Base-by-base conservation (phyloP, 2,797 vertebrate genomes). In the Siniperca undulata region DNA sequence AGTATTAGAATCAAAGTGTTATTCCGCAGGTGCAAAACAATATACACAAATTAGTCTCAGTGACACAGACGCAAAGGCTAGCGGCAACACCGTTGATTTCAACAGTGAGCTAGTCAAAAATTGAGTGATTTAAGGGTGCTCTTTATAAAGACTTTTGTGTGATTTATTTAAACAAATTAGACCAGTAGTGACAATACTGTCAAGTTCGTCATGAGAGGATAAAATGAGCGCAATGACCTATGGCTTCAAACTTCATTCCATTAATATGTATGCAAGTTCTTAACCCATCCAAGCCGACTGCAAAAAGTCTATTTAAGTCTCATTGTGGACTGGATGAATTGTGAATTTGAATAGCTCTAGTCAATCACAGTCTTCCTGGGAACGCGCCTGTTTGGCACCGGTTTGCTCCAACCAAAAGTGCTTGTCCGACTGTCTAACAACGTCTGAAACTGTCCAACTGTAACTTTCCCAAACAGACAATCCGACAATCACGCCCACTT, bases 1-100 rank as follows among this genome's bases (percentile, higher is more conserved):
- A 7, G n/a, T 13, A 14, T 74, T 62, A 66, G 52, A 65, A 5
- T 81, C 59, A 60, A 36, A 24, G 53, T 27, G n/a, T 72, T 62
- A 19, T 38, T 70, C 64, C 70, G 59, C 59, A 44, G 70, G 42
- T 62, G 42, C 13, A 52, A 14, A 11, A 3, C 30, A 40, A 53
- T 9, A 3, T 40, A 14, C 64, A 48, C 22, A 17, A 48, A 52
- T 69, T 13, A 58, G 59, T 27, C 27, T 70, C 55, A 14, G 55
- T 24, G 36, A 60, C 53, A 30, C 20, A 1, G 3, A 46, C 0
- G 13, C 27, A 6, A 16, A 62, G 3, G 50, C 48, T 40, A 14
- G 34, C 1, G 2, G 14, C 46, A 16, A 17, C 65, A 20, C 14
- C 1, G 20, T 6, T 16, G 46, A 16, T 48, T 48, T 17, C 44